Percentiles rank a stretch among this genome's conserved stretches.
These are phyloP conservation scores for Molossus alvarezi DNA, from an alignment of 2,797 vertebrate species.

Conservation along the genomic window DNA sequence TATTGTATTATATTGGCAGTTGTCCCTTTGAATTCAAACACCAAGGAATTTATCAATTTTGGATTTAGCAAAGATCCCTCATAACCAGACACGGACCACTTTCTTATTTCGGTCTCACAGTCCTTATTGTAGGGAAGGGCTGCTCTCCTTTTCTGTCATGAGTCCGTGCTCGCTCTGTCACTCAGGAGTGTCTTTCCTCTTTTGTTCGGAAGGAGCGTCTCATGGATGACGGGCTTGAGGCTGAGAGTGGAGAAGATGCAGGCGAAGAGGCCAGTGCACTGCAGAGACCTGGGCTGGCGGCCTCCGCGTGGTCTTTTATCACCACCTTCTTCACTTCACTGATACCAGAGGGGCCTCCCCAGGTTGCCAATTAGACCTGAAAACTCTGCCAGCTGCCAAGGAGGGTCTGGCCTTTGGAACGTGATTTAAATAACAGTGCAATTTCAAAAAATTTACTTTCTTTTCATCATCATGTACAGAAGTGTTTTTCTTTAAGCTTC, in stretches of 20 bases:
- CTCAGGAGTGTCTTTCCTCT: slow-evolving; percentile 78
- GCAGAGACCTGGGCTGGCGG: slow-evolving; percentile 94
- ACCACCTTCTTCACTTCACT: slow-evolving; percentile 98
- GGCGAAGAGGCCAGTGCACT: slow-evolving; percentile 90
- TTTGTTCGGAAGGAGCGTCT: slow-evolving; percentile 92
- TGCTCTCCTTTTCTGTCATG: not conserved
- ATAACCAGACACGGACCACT: not conserved
- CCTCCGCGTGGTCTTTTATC: slow-evolving; percentile 97
- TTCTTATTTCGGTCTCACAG: not conserved
- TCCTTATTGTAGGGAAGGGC: not conserved
- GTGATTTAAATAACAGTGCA: slow-evolving; percentile 91
- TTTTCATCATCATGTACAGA: slow-evolving; percentile 90
- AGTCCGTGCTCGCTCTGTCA: slow-evolving; percentile 37
- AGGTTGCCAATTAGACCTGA: slow-evolving; percentile 94
- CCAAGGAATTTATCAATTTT: not conserved
- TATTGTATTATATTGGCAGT: not conserved
- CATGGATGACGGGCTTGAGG: slow-evolving; percentile 95
- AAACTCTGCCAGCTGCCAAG: slow-evolving; percentile 84
- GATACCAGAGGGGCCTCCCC: slow-evolving; percentile 96
- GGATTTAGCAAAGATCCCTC: not conserved
- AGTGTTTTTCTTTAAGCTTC: slow-evolving; percentile 87
- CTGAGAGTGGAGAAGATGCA: slow-evolving; percentile 93
- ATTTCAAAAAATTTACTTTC: slow-evolving; percentile 89
- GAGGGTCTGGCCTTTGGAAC: slow-evolving; percentile 87
- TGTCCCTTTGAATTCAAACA: not conserved